Evolutionary conservation across 2,888 invertebrate species (phyloP).

Genomic region (Stenotaenia linearis): DNA sequence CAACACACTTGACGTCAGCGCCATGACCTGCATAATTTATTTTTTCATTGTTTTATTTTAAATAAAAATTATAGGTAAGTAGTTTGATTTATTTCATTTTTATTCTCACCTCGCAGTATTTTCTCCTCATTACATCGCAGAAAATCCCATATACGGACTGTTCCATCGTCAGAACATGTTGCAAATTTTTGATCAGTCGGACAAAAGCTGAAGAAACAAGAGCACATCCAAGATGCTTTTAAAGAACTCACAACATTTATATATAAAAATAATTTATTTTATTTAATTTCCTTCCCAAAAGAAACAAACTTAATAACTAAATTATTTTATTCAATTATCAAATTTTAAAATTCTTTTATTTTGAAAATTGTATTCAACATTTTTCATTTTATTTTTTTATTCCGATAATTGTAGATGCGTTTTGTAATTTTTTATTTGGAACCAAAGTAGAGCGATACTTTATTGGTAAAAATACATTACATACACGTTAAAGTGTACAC

Average conservation of each 20-base stretch:
- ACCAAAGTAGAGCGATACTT: background rate
- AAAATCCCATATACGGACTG: conserved; percentile 98
- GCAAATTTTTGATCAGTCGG: conserved; percentile 98
- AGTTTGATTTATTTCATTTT: background rate
- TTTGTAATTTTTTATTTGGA: background rate
- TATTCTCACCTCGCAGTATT: conserved; percentile 57
- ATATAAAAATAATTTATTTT: background rate
- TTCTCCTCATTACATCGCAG: conserved; percentile 92
- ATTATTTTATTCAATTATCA: background rate
- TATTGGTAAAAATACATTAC: conserved; percentile 4
- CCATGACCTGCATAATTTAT: conserved; percentile 81
- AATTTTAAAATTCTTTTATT: conserved; percentile 39
- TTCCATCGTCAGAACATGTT: conserved; percentile 98
- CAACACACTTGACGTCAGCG: conserved; percentile 97
- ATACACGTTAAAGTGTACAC: conserved; percentile 5
- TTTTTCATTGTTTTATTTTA: background rate
- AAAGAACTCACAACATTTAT: background rate
- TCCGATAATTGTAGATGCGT: background rate
- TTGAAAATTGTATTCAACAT: conserved; percentile 39
- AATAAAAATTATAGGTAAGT: background rate
- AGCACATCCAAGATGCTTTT: conserved; percentile 9
- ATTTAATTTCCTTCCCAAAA: background rate
- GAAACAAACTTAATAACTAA: background rate
- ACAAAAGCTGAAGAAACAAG: conserved; percentile 72
- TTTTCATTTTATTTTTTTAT: background rate